Base-by-base conservation (phyloP, 2,113 vertebrate genomes). In the Prochilodus magdalenae region DNA sequence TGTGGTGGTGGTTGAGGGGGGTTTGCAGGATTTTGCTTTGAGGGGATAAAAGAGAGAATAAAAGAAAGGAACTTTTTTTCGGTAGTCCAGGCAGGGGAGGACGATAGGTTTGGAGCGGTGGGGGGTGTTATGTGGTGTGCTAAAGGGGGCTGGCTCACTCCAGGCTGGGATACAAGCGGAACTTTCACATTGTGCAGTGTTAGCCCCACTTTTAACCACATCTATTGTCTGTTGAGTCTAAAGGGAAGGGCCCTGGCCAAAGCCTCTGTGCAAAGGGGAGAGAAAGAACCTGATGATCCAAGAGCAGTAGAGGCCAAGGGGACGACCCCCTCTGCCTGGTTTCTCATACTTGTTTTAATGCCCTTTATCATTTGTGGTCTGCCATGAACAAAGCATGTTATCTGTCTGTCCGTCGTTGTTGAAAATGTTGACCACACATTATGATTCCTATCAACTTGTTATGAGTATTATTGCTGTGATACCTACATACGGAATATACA, bases 301-400 rank as follows among this genome's bases (percentile, higher is more conserved):
- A 86, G 81, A 86, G 89, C 85, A 93, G 91, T 84, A 84, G 75
- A 84, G 85, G 88, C 84, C 83, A 80, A 44, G 44, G 79, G 86
- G 88, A 90, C 87, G 44, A 53, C 87, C 90, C 85, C 87, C 79
- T 83, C 73, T 82, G 84, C 77, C 86, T 90, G 88, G 77, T 92
- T 93, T 91, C 86, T 89, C 82, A 85, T 60, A 75, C 85, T 88
- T 84, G 78, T 88, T 90, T 91, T 88, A 88, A 74, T 87, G 6
- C 55, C 72, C 30, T 85, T 82, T 88, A 59, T 72, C 85, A 59
- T 72, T 86, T 82, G 30, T 83, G 82, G 83, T 30, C 73, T 57
- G 63, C 75, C 85, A 60, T 73, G 53, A 75, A 92, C 87, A 91
- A 91, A 89, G 79, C 79, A 26, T 3, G 77, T 24, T 4, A 75